phyloP scores from a whole-genome alignment of 2,113 vertebrate genomes.

The Phoxinus phoxinus region DNA sequence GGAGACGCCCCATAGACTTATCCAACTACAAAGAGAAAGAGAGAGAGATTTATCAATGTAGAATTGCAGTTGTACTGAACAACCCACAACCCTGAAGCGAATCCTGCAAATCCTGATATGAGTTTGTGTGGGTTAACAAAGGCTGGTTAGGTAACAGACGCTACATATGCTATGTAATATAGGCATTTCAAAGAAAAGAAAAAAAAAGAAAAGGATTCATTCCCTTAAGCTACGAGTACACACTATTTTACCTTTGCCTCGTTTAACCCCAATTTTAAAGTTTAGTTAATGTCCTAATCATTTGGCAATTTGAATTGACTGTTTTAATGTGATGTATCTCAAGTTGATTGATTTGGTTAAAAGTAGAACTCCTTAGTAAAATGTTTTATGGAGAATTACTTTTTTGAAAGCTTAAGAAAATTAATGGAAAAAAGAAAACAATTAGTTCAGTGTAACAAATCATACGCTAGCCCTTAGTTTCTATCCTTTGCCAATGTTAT shows the following conservation, averaged over 20 bases:
- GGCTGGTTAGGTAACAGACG: neutral
- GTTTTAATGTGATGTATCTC: neutral
- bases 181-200: neutral
- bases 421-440: too few species aligned
- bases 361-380: neutral
- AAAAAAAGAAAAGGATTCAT: neutral
- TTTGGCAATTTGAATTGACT: neutral
- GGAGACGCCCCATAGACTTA: conserved; percentile 85
- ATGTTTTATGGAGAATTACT: neutral
- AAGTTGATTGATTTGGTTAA: neutral
- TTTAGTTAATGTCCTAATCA: neutral
- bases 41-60: neutral
- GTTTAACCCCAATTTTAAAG: neutral
- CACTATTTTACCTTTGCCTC: neutral
- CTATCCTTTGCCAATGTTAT: too few species aligned
- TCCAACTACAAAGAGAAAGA: conserved; percentile 68
- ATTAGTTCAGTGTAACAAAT: too few species aligned
- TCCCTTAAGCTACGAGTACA: neutral
- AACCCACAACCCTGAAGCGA: too few species aligned
- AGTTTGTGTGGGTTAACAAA: neutral
- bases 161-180: neutral
- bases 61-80: neutral
- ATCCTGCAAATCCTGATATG: neutral
- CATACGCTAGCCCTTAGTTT: too few species aligned
- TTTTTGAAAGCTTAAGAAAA: neutral